These are phyloP conservation scores for Yponomeuta sedellus DNA, from an alignment of 2,888 invertebrate genomes.

Conservation along the genomic window DNA sequence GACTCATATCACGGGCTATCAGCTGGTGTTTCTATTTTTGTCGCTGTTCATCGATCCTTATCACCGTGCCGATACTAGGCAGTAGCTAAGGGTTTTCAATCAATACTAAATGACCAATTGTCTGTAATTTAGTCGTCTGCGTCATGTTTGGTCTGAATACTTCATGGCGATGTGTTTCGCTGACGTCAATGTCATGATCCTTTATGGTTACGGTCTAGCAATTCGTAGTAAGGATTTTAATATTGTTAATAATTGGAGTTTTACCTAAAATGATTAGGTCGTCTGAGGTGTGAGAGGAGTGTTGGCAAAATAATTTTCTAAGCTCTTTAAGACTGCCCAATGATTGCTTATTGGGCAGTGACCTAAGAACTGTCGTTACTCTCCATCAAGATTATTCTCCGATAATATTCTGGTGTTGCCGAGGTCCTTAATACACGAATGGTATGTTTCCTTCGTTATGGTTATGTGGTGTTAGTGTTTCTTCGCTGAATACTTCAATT, in stretches of 20 bases:
- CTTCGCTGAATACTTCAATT: neutral
- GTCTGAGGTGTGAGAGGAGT: too few species aligned
- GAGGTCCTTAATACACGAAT: neutral
- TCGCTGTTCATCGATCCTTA: neutral
- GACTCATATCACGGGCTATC: neutral
- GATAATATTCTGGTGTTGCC: neutral
- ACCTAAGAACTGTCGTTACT: too few species aligned
- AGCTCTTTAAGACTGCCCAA: too few species aligned
- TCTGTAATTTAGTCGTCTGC: neutral
- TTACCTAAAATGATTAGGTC: too few species aligned
- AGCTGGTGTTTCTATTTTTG: neutral
- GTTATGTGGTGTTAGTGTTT: neutral
- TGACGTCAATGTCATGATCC: neutral
- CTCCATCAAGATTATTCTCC: too few species aligned
- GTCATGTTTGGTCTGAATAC: slow-evolving; percentile 6
- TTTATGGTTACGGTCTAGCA: neutral
- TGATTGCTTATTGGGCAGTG: too few species aligned
- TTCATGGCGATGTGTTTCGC: neutral
- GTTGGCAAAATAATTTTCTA: too few species aligned
- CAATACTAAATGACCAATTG: neutral
- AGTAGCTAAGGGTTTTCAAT: neutral
- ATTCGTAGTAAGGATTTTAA: neutral
- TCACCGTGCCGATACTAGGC: neutral
- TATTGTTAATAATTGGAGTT: too few species aligned
- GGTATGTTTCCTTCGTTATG: too few species aligned